Evolutionary conservation across 2,888 invertebrate species (phyloP).

Genomic region (Synergus itoensis): DNA sequence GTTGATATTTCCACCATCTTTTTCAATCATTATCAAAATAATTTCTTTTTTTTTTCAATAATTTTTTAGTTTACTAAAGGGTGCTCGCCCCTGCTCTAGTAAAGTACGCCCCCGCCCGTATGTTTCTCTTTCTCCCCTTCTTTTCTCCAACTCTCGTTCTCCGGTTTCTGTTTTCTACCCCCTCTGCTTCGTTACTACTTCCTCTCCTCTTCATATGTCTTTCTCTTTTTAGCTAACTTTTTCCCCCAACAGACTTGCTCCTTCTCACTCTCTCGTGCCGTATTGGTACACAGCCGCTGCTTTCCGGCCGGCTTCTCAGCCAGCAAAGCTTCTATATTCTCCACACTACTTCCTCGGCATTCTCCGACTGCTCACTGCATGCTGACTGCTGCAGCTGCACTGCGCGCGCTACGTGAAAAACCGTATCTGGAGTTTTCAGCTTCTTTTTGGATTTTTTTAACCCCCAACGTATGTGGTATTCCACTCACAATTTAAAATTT

Average conservation of each 20-base stretch:
- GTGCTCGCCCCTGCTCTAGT: neutral
- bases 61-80: neutral
- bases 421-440: neutral
- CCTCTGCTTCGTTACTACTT: slow-evolving; percentile 30
- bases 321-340: slow-evolving; percentile 67
- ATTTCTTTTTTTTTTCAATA: too few relatives aligned
- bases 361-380: slow-evolving; percentile 71
- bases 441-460: slow-evolving; percentile 6
- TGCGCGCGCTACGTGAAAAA: slow-evolving; percentile 5
- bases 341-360: slow-evolving; percentile 72
- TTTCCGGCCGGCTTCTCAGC: slow-evolving; percentile 67
- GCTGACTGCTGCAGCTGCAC: slow-evolving; percentile 73
- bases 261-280: slow-evolving; percentile 38
- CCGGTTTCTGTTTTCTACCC: slow-evolving; percentile 14
- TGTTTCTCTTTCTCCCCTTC: slow-evolving; percentile 43
- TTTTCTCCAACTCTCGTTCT: slow-evolving; percentile 31
- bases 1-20: too few relatives aligned
- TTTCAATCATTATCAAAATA: too few relatives aligned
- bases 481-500: slow-evolving; percentile 11
- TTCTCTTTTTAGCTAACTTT: slow-evolving; percentile 43
- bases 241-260: slow-evolving; percentile 19
- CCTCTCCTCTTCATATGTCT: slow-evolving; percentile 36
- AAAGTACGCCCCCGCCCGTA: slow-evolving; percentile 36
- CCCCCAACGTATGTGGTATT: neutral
- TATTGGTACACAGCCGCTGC: slow-evolving; percentile 61